Percentiles rank a stretch among this genome's conserved stretches.
phyloP scores from a whole-genome alignment of 2,888 invertebrate genomes.

The Hyppa rectilinea region DNA sequence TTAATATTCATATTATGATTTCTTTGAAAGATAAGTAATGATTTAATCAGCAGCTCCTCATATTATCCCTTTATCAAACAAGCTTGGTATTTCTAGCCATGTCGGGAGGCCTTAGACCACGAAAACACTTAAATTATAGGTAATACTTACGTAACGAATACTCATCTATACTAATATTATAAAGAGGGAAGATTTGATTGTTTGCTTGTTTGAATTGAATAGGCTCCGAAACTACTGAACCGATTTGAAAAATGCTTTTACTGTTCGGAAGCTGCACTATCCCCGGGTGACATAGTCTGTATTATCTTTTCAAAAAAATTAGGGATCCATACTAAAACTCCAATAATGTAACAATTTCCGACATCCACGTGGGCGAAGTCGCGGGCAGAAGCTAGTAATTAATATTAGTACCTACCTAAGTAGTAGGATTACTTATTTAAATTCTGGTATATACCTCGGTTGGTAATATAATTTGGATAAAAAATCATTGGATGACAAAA shows the following conservation, averaged over 20 bases:
- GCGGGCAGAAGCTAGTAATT: no score
- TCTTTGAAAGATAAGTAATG: not conserved
- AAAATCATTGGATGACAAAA: not conserved
- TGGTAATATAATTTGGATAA: not conserved
- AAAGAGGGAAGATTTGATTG: no score
- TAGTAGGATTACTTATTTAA: not conserved
- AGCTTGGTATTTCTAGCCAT: not conserved
- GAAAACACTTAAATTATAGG: not conserved
- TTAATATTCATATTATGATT: not conserved
- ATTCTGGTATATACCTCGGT: not conserved
- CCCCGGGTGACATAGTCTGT: no score
- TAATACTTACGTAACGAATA: not conserved
- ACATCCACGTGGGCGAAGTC: no score
- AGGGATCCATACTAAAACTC: no score
- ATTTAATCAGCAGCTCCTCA: not conserved
- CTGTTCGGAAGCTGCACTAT: no score
- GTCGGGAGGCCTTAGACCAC: not conserved
- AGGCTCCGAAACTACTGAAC: no score
- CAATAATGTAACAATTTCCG: no score
- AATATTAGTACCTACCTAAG: not conserved
- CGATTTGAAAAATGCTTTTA: no score
- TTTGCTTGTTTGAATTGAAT: no score
- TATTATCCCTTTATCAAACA: not conserved
- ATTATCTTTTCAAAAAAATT: no score
- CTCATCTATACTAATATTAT: no score